Base-by-base conservation (phyloP, 1,140 invertebrate species). In the Heliothis virescens region DNA sequence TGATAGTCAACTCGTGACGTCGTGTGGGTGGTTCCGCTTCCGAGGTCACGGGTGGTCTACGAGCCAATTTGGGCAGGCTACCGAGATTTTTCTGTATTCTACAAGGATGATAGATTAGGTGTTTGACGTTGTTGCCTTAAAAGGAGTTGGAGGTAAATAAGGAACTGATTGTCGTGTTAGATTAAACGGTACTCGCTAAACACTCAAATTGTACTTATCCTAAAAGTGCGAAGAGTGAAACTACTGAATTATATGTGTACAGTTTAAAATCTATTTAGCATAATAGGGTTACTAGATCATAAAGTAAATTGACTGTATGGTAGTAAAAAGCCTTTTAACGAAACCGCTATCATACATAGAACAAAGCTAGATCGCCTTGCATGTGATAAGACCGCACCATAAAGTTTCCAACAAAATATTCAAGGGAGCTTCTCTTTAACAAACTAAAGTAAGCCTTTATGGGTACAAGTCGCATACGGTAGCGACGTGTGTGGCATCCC, bases 11-110 rank as follows among this genome's bases (percentile, higher is more conserved):
- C 72, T 93, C 93, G 93, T 94, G 93, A 94, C 82, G 87, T 87
- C 84, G 91, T 86, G 92, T 93, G 91, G 92, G 91, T 86, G 91
- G 91, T 91, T 92, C 92, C 92, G 87, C 89, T 94, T 93, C 90
- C 91, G 91, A 92, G 89, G 89, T 90, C 87, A 90, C 85, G 88
- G 90, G 91, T 91, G 89, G 91, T 90, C 89, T 83, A 82, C 59
- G 67, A 67, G 79, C 89, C 83, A 82, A 86, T 91, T 89, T 84
- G 81, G 87, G 80, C 60, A 69, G 69, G 86, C 83, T 85, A 85
- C 85, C 79, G 81, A 81, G 73, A 52, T 63, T 87, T 83, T 82
- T 82, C 26, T 12, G 12, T 88, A 80, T 87, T 83, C 83, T 82
- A 53, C 75, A 73, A 79, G 67, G 86, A 85, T 85, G 75, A 21